Evolutionary conservation across 2,113 vertebrate species (phyloP).

Genomic region (Scalopus aquaticus): DNA sequence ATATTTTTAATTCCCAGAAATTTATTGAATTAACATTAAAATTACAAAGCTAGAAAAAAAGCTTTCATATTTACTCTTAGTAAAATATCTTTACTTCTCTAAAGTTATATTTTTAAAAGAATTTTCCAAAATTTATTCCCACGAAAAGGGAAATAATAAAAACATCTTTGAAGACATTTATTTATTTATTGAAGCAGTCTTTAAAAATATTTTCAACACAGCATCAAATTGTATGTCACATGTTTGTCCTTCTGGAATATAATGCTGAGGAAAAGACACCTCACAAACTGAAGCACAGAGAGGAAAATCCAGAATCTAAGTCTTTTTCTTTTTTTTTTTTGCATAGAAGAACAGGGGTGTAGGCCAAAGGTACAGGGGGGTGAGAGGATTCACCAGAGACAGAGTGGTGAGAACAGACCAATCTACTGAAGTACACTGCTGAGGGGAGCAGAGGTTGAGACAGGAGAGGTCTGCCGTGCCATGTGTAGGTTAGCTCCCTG

Average conservation of each 20-base stretch:
- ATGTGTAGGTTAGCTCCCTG: too few relatives aligned
- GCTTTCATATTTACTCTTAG: not conserved
- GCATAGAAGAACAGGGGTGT: not conserved
- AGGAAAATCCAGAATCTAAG: not conserved
- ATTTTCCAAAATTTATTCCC: conserved; percentile 43
- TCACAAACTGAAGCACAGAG: not conserved
- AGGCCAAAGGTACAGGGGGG: too few relatives aligned
- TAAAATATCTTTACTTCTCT: conserved; percentile 35
- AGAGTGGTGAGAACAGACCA: too few relatives aligned
- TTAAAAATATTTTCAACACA: conserved; percentile 38
- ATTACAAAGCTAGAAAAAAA: conserved; percentile 29
- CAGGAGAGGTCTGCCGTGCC: too few relatives aligned
- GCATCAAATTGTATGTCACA: not conserved
- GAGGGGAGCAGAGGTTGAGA: too few relatives aligned
- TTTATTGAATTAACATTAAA: not conserved
- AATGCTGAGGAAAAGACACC: not conserved
- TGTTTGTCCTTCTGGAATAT: not conserved
- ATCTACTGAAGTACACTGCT: too few relatives aligned
- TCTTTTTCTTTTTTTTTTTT: not conserved
- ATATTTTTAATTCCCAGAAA: conserved; percentile 26
- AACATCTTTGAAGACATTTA: not conserved
- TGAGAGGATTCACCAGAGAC: too few relatives aligned
- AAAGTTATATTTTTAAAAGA: conserved; percentile 15
- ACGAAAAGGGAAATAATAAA: conserved; percentile 22
- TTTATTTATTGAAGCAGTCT: not conserved